A percentile compares a stretch with the other conserved stretches of the same genome.
Evolutionary conservation across 64 coral and sea anemone species (phyloP).

Genomic region (Montipora foliosa): DNA sequence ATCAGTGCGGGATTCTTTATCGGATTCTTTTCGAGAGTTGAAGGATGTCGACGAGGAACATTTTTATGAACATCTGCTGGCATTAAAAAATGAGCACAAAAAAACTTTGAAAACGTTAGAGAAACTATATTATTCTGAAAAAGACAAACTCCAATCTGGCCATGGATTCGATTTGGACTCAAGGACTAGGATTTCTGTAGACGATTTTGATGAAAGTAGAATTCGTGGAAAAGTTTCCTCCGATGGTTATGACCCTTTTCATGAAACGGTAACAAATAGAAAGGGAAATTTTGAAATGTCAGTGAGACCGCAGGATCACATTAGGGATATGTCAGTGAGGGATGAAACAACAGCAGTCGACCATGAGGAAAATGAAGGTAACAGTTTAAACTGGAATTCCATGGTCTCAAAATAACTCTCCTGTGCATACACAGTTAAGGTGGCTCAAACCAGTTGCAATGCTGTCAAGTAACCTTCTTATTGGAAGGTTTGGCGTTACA

Average conservation of each 20-base stretch:
- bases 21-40: conserved; percentile 77
- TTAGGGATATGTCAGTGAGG: conserved; percentile 77
- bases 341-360: conserved; percentile 39
- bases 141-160: conserved; percentile 55
- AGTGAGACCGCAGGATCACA: conserved; percentile 34
- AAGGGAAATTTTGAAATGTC: conserved; percentile 7
- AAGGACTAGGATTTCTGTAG: conserved; percentile 73
- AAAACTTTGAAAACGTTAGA: conserved; percentile 93
- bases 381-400: neutral
- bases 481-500: too few species aligned
- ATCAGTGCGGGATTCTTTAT: conserved; percentile 48
- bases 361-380: conserved; percentile 84
- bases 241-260: conserved; percentile 71
- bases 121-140: conserved; percentile 89
- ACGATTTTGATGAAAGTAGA: conserved; percentile 42
- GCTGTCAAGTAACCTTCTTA: too few species aligned
- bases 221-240: conserved; percentile 41
- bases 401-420: neutral
- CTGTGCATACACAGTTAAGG: too few species aligned
- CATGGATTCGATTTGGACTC: conserved; percentile 79
- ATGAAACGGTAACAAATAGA: conserved; percentile 17
- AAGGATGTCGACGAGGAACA: conserved; percentile 80
- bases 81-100: conserved; percentile 91
- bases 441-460: too few species aligned
- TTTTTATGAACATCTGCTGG: conserved; percentile 90